Evolutionary conservation across 2,113 vertebrate species (phyloP).

Genomic region (Oxyura jamaicensis): DNA sequence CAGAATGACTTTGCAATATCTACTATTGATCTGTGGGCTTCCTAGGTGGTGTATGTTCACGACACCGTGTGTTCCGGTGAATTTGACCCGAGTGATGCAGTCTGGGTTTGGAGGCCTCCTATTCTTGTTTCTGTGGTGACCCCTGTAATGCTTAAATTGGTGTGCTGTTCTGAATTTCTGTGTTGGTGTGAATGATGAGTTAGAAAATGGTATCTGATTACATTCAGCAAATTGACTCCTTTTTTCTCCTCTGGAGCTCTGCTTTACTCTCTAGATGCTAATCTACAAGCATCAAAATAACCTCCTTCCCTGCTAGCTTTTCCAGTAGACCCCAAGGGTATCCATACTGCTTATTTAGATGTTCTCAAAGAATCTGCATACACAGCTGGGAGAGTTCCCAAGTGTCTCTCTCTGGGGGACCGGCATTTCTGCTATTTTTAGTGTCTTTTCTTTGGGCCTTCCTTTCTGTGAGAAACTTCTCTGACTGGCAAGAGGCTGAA

Average conservation of each 20-base stretch:
- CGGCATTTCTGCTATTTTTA: background rate
- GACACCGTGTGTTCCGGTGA: background rate
- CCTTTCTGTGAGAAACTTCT: constrained; percentile 18
- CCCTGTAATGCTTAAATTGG: background rate
- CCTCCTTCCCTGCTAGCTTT: background rate
- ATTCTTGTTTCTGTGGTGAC: background rate
- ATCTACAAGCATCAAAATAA: background rate
- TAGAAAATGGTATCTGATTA: background rate
- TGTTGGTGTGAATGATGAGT: background rate
- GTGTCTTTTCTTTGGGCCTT: background rate
- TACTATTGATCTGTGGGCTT: background rate
- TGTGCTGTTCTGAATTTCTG: background rate
- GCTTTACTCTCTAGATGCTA: background rate
- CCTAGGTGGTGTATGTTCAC: background rate
- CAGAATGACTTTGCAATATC: background rate
- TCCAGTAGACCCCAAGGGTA: background rate
- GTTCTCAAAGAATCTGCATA: background rate
- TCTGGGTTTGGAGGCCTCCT: background rate
- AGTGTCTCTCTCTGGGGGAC: background rate
- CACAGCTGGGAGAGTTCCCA: background rate
- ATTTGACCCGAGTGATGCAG: background rate
- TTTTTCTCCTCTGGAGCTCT: background rate
- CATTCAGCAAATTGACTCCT: background rate
- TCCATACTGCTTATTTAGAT: background rate
- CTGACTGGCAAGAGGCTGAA: background rate